These are phyloP conservation scores for Cynodonichthys magdalenae DNA, from an alignment of 2,797 vertebrate species.

Conservation along the genomic window DNA sequence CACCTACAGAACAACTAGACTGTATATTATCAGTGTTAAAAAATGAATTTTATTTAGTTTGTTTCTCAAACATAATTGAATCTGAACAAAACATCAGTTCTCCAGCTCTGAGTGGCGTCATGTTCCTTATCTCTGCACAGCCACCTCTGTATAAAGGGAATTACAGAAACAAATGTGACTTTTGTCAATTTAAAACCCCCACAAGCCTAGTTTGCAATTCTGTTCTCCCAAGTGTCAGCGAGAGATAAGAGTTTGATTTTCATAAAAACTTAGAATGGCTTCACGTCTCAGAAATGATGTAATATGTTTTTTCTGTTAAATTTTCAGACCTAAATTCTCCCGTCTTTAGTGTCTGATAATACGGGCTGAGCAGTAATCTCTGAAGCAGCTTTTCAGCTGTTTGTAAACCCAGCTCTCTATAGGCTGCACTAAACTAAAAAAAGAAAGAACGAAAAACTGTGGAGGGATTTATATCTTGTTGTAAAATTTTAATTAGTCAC, in stretches of 20 bases:
- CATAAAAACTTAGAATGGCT: constrained; percentile 49
- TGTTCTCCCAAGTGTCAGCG: constrained; percentile 49
- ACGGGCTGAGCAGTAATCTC: constrained; percentile 36
- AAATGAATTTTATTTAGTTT: constrained; percentile 2
- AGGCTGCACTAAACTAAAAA: constrained; percentile 16
- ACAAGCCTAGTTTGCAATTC: constrained; percentile 49
- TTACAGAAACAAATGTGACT: constrained; percentile 48
- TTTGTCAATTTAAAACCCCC: constrained; percentile 46
- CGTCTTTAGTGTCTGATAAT: constrained; percentile 52
- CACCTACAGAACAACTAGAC: constrained; percentile 9
- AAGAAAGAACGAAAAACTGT: not conserved
- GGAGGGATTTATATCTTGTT: constrained; percentile 25
- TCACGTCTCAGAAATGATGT: constrained; percentile 54
- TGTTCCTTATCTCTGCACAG: constrained; percentile 43
- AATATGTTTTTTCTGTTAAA: constrained; percentile 38
- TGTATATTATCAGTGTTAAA: constrained; percentile 13
- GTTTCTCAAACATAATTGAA: constrained; percentile 20
- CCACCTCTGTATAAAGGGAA: constrained; percentile 48
- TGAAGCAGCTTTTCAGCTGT: constrained; percentile 33
- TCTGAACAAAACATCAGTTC: constrained; percentile 34
- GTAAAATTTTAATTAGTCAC: constrained; percentile 16
- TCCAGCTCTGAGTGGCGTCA: constrained; percentile 28
- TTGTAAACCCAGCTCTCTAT: constrained; percentile 22
- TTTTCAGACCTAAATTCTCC: constrained; percentile 33
- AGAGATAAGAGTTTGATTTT: constrained; percentile 60